Evolutionary conservation across 2,113 vertebrate species (phyloP).

Genomic region (Notothenia rossii): DNA sequence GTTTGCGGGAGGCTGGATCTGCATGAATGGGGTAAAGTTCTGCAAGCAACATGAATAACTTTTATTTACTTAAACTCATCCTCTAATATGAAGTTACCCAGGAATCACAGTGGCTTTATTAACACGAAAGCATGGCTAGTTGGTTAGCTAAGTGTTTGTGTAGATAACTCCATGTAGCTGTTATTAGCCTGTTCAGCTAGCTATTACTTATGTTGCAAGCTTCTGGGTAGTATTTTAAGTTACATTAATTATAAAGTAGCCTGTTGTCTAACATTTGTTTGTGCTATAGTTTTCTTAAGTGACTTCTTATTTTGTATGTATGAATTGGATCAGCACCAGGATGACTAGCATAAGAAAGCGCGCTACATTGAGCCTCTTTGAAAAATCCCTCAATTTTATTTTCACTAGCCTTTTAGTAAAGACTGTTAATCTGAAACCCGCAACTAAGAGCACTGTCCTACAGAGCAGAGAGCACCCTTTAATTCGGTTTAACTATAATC

Average conservation of each 20-base stretch:
- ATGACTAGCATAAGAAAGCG: too few relatives aligned
- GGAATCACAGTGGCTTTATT: too few relatives aligned
- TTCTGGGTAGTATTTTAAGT: neutral
- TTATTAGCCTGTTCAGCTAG: slow-evolving; percentile 41
- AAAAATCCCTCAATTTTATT: neutral
- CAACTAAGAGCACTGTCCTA: rapidly evolving
- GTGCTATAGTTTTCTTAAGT: neutral
- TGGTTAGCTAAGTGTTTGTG: neutral
- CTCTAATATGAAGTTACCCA: rapidly evolving
- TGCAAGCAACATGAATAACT: neutral
- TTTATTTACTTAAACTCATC: neutral
- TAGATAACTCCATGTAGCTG: neutral
- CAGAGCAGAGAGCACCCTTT: neutral
- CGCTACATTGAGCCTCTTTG: neutral
- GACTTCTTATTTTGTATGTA: too few relatives aligned
- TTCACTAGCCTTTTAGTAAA: neutral
- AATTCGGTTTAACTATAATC: slow-evolving; percentile 7
- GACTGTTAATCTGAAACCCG: rapidly evolving
- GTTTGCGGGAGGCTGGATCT: neutral
- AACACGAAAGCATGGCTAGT: rapidly evolving
- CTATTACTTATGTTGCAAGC: neutral
- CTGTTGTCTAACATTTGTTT: neutral
- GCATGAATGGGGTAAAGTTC: slow-evolving; percentile 60
- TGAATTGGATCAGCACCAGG: neutral
- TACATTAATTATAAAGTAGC: rapidly evolving